phyloP scores from a whole-genome alignment of 2,888 invertebrate species.

The Aplocera efformata region DNA sequence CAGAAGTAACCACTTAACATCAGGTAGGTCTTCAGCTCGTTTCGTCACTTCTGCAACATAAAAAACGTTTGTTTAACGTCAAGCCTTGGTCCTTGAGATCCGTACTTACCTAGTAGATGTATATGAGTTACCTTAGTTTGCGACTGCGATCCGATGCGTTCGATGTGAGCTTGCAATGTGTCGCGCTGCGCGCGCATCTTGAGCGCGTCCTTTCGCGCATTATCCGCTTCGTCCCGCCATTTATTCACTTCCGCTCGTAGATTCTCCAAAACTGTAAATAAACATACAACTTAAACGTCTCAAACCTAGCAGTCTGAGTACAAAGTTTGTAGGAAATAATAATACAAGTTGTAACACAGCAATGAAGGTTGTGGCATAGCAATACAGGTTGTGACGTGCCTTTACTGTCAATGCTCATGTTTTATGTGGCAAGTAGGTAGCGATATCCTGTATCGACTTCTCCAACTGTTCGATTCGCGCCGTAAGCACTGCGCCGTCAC shows the following conservation, averaged over 20 bases:
- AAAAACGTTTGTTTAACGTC: too few species aligned
- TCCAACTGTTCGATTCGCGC: slow-evolving; percentile 87
- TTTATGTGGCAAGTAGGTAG: slow-evolving; percentile 84
- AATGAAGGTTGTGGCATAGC: too few species aligned
- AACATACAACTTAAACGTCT: slow-evolving; percentile 72
- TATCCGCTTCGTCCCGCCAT: slow-evolving; percentile 82
- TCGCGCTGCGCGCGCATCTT: slow-evolving; percentile 79
- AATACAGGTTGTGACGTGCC: too few species aligned
- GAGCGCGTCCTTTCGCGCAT: slow-evolving; percentile 68
- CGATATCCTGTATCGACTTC: slow-evolving; percentile 87
- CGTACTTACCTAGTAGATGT: too few species aligned
- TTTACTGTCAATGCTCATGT: slow-evolving; percentile 69
- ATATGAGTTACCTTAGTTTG: slow-evolving; percentile 47
- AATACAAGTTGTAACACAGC: too few species aligned
- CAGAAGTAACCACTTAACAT: too few species aligned
- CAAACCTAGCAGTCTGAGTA: too few species aligned
- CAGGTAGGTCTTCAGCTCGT: too few species aligned
- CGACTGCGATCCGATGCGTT: slow-evolving; percentile 52
- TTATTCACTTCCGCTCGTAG: slow-evolving; percentile 78
- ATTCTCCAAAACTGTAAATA: slow-evolving; percentile 47
- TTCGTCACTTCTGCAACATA: too few species aligned
- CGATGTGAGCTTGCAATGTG: slow-evolving; percentile 84
- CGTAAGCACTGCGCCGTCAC: slow-evolving; percentile 69
- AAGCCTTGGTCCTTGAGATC: too few species aligned
- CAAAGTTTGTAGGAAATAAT: too few species aligned